Evolutionary conservation across 1,140 invertebrate species (phyloP), one percentile per base, ranked within the genome.

Genomic region (Trypoxylus dichotomus): DNA sequence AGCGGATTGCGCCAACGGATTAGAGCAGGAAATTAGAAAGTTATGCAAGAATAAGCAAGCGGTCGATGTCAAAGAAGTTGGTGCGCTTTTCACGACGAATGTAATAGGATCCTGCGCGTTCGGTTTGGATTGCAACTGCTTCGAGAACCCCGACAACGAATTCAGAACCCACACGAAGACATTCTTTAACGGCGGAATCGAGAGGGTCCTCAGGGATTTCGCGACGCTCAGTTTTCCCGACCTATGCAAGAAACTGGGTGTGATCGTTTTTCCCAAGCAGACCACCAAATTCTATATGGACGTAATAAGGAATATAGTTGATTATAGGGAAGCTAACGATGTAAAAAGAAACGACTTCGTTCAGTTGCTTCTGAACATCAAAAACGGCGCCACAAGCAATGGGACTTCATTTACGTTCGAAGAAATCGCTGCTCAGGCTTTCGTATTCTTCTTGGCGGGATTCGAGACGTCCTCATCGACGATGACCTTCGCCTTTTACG

Each of bases 71-170:
- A 86, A 84, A 79, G 82, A 85, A 13, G 73, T 87, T 2, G 81
- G 86, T 19, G 82, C 85, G 0, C 84, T 84, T 76, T 89, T 86
- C 75, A 87, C 86, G 0, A 89, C 88, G 32, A 88, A 90, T 79
- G 85, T 89, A 10, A 89, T 90, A 3, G 85, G 85, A 19, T 85
- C 86, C 0, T 87, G 86, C 76, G 87, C 86, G 7, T 90, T 90
- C 81, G 89, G 89, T 21, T 81, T 89, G 1, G 85, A 89, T 24
- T 85, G 85, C 7, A 85, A 89, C 77, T 86, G 86, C 7, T 83
- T 90, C 63, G 80, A 80, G 15, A 76, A 86, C 76, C 80, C 84
- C 0, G 78, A 87, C 29, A 84, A 87, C 37, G 83, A 86, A 47
- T 89, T 89, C 77, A 81, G 83, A 27, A 79, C 80, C 43, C 37